Percentiles rank a stretch among this genome's conserved stretches.
These are phyloP conservation scores for Aleiodes alternator DNA, from an alignment of 2,888 invertebrate species.

Conservation along the genomic window DNA sequence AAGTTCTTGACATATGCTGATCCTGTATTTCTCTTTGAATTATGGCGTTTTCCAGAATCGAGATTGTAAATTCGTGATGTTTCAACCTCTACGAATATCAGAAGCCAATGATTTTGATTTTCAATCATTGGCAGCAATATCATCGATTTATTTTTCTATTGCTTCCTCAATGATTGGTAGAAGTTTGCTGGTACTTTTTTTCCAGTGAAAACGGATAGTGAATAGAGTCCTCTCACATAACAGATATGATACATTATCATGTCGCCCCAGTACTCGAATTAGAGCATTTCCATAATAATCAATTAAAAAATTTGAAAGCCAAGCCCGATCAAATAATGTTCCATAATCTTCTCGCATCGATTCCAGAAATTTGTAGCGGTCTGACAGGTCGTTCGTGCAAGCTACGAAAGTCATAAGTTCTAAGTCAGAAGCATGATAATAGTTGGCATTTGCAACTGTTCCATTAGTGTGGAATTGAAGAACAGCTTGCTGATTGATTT, in stretches of 20 bases:
- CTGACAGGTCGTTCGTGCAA: background rate
- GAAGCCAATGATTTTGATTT: background rate
- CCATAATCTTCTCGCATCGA: background rate
- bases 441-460: background rate
- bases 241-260: background rate
- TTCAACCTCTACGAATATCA: background rate
- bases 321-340: background rate
- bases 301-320: background rate
- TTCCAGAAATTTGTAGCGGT: background rate
- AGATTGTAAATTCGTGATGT: conserved; percentile 5
- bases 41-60: background rate
- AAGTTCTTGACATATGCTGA: no score
- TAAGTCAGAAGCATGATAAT: background rate
- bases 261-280: no score
- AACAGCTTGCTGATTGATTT: background rate
- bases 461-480: background rate
- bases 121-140: background rate
- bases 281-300: conserved; percentile 1
- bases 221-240: conserved; percentile 1
- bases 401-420: background rate
- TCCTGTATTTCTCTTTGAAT: no score
- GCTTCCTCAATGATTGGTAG: background rate
- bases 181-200: no score
- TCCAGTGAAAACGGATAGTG: no score
- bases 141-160: background rate